Evolutionary conservation across 2,888 invertebrate genomes (phyloP), one percentile per base, ranked within the genome.

Genomic region (Myopa tessellatipennis): DNA sequence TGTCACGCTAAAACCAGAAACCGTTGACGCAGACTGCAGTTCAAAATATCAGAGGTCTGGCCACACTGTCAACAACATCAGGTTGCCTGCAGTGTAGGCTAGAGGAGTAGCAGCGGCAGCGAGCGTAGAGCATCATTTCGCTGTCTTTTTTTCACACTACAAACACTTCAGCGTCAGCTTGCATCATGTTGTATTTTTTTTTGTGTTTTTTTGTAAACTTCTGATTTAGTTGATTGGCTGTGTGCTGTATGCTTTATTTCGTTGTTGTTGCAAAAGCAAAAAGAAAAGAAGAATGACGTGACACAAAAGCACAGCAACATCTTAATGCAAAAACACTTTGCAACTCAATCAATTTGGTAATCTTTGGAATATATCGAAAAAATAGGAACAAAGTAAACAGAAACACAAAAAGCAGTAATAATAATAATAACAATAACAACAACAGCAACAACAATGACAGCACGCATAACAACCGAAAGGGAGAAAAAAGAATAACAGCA

Each of bases 321-420:
- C 61, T 18, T 63, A 63, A 63, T n/a, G 61, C 61, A 63, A 63
- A 26, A 63, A 34, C 61, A 34, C 26, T 63, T 63, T 4, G 18
- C 38, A 6, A 65, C 16, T 26, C 65, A 65, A 65, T 65, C 65
- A 65, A 65, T 34, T 38, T 8, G 65, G 34, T 34, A 16, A 38
- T 65, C 38, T 65, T 65, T 65, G 61, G 10, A 34, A 8, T 14
- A 26, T 26, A 18, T 26, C 26, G 50, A 52, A 26, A 69, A 45
- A 63, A 50, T 52, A 50, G 18, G 26, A 69, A 50, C 52, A 69
- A 52, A 12, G 50, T 16, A 60, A 45, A 70, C 6, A 50, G 2
- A 69, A 40, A 34, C 14, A 55, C 7, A 50, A 18, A 10, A 69
- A 14, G 12, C 67, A 12, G 4, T 40, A 40, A 67, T 4, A 34